Percentiles rank a stretch among this genome's conserved stretches.
These are phyloP conservation scores for Nebria salina DNA, from an alignment of 2,888 invertebrate genomes.

Conservation along the genomic window DNA sequence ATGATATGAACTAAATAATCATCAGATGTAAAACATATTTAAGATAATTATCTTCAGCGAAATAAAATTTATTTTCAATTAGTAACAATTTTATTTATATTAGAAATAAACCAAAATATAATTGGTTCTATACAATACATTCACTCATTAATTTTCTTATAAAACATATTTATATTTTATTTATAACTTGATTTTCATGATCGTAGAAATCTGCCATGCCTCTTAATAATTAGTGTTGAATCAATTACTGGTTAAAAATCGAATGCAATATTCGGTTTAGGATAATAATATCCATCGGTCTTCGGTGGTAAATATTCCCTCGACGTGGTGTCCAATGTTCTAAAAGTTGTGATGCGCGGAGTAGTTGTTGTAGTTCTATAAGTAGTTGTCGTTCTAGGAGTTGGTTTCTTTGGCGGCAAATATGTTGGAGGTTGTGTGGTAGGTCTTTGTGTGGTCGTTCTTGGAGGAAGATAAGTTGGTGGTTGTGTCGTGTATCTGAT, in stretches of 20 bases:
- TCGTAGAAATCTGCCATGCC: slow-evolving; percentile 27
- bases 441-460: slow-evolving; percentile 16
- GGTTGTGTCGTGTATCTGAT: slow-evolving; percentile 18
- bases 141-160: not conserved
- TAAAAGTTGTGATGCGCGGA: slow-evolving; percentile 24
- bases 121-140: not conserved
- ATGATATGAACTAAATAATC: slow-evolving; percentile 3
- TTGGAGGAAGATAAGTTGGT: slow-evolving; percentile 27
- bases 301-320: slow-evolving; percentile 36
- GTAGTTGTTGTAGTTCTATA: slow-evolving; percentile 12
- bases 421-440: slow-evolving; percentile 29
- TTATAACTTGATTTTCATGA: slow-evolving; percentile 3
- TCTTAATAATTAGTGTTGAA: not conserved
- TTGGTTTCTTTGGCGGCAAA: slow-evolving; percentile 28
- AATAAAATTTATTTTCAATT: not conserved
- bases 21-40: not conserved
- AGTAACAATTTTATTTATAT: slow-evolving; percentile 1
- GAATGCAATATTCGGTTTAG: slow-evolving; percentile 36
- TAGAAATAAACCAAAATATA: not conserved
- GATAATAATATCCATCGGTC: slow-evolving; percentile 41
- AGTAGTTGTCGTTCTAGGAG: slow-evolving; percentile 5
- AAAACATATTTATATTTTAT: not conserved
- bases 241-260: slow-evolving; percentile 24
- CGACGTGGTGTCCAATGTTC: slow-evolving; percentile 22
- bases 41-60: too few relatives aligned